Conservation (phyloP, 2,888 invertebrate species). For the Acleris emargana region DNA sequence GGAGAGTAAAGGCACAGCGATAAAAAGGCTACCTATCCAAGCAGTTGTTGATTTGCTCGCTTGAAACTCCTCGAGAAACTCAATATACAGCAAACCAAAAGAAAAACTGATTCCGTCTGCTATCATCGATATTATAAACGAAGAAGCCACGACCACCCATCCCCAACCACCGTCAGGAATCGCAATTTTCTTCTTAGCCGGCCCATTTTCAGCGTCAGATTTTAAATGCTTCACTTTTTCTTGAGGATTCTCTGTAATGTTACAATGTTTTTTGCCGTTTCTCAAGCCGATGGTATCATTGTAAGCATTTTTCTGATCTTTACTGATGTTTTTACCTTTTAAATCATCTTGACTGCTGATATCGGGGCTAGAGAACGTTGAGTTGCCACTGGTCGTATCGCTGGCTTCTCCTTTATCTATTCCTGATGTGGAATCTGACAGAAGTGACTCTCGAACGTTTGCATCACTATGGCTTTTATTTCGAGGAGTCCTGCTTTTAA, state of each 20-base stretch:
- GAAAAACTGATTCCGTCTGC: constrained; percentile 97
- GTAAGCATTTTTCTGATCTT: constrained; percentile 54
- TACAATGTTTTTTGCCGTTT: constrained; percentile 46
- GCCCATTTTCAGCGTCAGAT: constrained; percentile 40
- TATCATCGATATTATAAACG: constrained; percentile 93
- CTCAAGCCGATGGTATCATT: constrained; percentile 37
- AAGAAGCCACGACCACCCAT: constrained; percentile 94
- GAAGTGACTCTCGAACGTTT: constrained; percentile 64
- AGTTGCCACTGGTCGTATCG: constrained; percentile 61
- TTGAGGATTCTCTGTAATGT: constrained; percentile 53
- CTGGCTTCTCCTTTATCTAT: constrained; percentile 75
- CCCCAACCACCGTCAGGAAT: constrained; percentile 95
- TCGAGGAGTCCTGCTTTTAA: constrained; percentile 63
- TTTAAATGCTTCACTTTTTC: constrained; percentile 45
- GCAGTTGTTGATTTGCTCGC: constrained; percentile 94
- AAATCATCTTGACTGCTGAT: constrained; percentile 49
- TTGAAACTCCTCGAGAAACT: constrained; percentile 91
- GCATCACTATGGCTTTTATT: constrained; percentile 55
- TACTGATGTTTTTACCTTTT: constrained; percentile 44
- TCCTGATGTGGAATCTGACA: constrained; percentile 78
- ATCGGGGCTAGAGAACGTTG: constrained; percentile 69
- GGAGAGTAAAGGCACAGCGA: constrained; percentile 93
- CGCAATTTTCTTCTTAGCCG: constrained; percentile 67
- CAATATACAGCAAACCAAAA: constrained; percentile 94
- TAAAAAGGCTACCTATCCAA: constrained; percentile 95